phyloP scores from a whole-genome alignment of 2,113 vertebrate genomes.

The Manacus vitellinus region DNA sequence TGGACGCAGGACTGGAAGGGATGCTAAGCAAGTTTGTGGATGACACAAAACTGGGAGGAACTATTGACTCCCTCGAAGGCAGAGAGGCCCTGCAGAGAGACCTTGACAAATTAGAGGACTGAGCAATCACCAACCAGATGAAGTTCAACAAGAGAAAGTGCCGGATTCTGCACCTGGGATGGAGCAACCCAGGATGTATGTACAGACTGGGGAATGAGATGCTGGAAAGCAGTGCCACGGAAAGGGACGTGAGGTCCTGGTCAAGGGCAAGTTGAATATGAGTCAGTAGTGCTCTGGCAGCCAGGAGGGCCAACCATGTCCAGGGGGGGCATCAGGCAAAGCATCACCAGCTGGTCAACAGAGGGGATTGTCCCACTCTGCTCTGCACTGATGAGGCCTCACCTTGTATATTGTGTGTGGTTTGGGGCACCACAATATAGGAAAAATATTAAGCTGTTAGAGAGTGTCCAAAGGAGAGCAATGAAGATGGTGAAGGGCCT shows the following conservation, averaged over 20 bases:
- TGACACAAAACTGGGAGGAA: not conserved
- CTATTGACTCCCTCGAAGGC: not conserved
- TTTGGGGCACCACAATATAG: not conserved
- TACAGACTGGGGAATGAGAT: not conserved
- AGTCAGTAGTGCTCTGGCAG: not conserved
- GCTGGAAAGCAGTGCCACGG: not conserved
- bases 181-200: not conserved
- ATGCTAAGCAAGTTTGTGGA: not conserved
- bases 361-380: not conserved
- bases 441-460: not conserved
- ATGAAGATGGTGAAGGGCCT: not conserved
- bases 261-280: not conserved
- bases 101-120: not conserved
- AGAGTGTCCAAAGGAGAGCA: not conserved
- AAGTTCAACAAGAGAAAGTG: not conserved
- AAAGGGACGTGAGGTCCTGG: not conserved
- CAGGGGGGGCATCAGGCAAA: not conserved
- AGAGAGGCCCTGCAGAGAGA: not conserved
- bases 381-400: not conserved
- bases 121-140: not conserved
- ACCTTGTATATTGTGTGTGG: not conserved
- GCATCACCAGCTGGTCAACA: accelerated
- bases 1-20: not conserved
- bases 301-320: not conserved
- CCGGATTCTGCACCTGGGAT: not conserved